Percentiles rank a stretch among this genome's conserved stretches.
phyloP scores from a whole-genome alignment of 2,113 vertebrate species.

The Australoheros scitulus region DNA sequence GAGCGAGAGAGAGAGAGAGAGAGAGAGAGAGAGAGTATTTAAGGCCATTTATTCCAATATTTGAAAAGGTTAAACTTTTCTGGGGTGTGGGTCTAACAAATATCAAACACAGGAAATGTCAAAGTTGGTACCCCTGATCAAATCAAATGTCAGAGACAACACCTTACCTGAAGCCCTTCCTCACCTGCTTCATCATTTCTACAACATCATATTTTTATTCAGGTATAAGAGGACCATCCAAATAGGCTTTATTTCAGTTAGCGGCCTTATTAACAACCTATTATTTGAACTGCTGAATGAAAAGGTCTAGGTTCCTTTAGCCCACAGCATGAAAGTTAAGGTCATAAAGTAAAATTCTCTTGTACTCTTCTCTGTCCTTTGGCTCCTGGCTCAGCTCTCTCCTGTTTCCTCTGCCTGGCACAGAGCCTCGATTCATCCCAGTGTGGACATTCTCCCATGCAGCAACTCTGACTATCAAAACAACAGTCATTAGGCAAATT shows the following conservation, averaged over 20 bases:
- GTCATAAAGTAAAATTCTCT: constrained; percentile 66
- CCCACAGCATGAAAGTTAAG: constrained; percentile 54
- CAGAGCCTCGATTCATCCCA: constrained; percentile 60
- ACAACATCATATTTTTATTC: constrained; percentile 56
- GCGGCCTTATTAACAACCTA: constrained; percentile 67
- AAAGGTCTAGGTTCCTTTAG: constrained; percentile 44
- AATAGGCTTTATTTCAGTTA: constrained; percentile 56
- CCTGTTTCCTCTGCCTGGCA: constrained; percentile 58
- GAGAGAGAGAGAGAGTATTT: constrained; percentile 10
- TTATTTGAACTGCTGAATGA: constrained; percentile 63
- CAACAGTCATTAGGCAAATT: constrained; percentile 84
- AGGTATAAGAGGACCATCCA: constrained; percentile 41
- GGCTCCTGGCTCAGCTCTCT: constrained; percentile 37
- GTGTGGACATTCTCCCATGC: constrained; percentile 65
- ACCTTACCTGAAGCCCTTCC: constrained; percentile 30
- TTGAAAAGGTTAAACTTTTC: constrained; percentile 66
- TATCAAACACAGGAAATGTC: constrained; percentile 73
- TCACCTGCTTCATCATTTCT: constrained; percentile 56
- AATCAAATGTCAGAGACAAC: constrained; percentile 74
- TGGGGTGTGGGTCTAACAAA: constrained; percentile 62
- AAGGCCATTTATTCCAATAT: constrained; percentile 51
- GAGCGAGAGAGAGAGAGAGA: no score
- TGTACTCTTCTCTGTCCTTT: constrained; percentile 37
- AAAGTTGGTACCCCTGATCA: constrained; percentile 63
- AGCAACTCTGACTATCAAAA: constrained; percentile 78